phyloP scores from a whole-genome alignment of 2,113 vertebrate species.

The Monopterus albus region DNA sequence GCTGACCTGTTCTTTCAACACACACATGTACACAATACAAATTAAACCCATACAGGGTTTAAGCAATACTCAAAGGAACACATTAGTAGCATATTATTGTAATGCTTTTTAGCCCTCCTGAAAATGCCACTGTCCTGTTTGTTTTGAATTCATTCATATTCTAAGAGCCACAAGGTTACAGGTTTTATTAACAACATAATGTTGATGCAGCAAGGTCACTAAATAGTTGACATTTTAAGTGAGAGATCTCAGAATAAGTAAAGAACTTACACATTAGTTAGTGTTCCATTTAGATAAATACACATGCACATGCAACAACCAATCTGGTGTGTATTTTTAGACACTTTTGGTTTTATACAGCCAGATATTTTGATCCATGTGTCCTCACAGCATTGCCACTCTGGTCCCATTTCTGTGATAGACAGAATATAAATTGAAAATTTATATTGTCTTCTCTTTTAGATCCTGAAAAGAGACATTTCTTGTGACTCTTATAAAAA shows the following conservation, averaged over 20 bases:
- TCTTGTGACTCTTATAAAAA: conserved; percentile 40
- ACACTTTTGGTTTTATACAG: conserved; percentile 37
- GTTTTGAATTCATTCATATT: conserved; percentile 16
- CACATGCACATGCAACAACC: conserved; percentile 1
- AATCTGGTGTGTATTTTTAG: conserved; percentile 40
- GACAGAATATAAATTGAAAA: conserved; percentile 83
- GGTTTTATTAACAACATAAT: conserved; percentile 24
- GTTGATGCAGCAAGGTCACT: conserved; percentile 24
- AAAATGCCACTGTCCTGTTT: not conserved
- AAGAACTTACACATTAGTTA: conserved; percentile 12
- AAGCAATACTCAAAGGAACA: conserved; percentile 16
- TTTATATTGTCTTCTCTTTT: conserved; percentile 75
- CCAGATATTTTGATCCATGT: conserved; percentile 56
- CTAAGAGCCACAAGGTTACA: conserved; percentile 18
- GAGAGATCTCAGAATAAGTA: conserved; percentile 4
- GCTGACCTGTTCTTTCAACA: conserved; percentile 51
- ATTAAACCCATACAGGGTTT: conserved; percentile 29
- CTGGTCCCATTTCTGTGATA: conserved; percentile 63
- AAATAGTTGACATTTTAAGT: conserved; percentile 16
- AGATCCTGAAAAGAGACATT: conserved; percentile 61
- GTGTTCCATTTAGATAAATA: not conserved
- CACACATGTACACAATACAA: conserved; percentile 7
- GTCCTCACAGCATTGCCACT: conserved; percentile 56
- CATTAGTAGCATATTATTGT: conserved; percentile 39
- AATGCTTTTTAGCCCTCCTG: conserved; percentile 27